Evolutionary conservation across 2,888 invertebrate species (phyloP), one percentile per base, ranked within the genome.

Genomic region (Drosophila flavopinicola): DNA sequence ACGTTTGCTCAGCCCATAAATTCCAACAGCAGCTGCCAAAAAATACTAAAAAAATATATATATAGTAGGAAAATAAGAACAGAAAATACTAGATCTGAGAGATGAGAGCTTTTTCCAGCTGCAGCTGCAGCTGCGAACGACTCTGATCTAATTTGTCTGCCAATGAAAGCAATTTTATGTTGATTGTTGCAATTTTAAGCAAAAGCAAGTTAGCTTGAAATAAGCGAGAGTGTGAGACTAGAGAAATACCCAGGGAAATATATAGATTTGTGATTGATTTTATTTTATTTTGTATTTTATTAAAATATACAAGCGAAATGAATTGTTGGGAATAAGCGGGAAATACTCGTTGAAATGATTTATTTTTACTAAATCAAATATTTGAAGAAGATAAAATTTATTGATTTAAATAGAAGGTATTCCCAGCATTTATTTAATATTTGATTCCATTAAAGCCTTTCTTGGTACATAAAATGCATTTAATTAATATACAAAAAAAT

Each of bases 61-160:
- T 2, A 15, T 20, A 29, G 33, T 27, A 58, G n/a, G n/a, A 37
- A 63, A 11, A 41, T 7, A 24, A 32, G 35, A 24, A 47, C 33
- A 56, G 13, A 24, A 11, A 20, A 2, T 3, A 20, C 20, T 20
- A 2, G 20, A 20, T 20, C 2, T 41, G 52, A 10, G 57, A 27
- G 32, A 30, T 49, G 59, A 49, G 20, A 59, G 61, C 37, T 17
- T 23, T 32, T 7, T 27, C n/a, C n/a, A n/a, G n/a, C n/a, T n/a
- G n/a, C 27, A 42, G 37, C 54, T 59, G 42, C 71, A 61, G 39
- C 72, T 57, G 54, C 47, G 44, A 52, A 49, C 38, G 73, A 52
- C 74, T 79, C 64, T 67, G 70, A 77, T 79, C 78, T 75, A 80
- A 84, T 84, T 80, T 78, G 78, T 69, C 78, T 83, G 78, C 63